Evolutionary conservation across 2,113 vertebrate species (phyloP).

Genomic region (Mionectes macconnelli): DNA sequence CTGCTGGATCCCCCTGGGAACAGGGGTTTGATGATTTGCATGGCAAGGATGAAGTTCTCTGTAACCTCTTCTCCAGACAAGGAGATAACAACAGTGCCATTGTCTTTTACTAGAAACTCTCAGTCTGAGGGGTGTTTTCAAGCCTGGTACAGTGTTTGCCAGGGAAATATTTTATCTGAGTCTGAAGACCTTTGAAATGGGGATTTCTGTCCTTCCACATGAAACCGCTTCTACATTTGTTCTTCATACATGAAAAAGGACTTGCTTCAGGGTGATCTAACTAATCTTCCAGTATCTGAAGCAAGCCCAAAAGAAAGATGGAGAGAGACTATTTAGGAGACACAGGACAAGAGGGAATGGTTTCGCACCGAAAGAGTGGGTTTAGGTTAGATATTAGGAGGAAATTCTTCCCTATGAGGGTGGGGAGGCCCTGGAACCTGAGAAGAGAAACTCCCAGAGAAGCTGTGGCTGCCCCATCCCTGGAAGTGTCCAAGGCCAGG

Average conservation of each 20-base stretch:
- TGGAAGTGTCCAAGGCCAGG: neutral
- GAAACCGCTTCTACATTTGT: neutral
- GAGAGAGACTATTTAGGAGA: neutral
- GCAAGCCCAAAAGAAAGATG: neutral
- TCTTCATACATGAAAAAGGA: neutral
- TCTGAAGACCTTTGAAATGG: neutral
- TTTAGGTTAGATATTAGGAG: accelerated
- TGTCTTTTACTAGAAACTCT: neutral
- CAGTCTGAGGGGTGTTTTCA: neutral
- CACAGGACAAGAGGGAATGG: neutral
- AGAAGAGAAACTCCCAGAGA: neutral
- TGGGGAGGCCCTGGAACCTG: accelerated
- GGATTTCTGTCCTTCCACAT: neutral
- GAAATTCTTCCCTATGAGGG: neutral
- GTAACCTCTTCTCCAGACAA: neutral
- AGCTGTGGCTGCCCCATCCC: neutral
- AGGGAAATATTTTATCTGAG: neutral
- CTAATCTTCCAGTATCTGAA: neutral
- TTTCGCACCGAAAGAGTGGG: accelerated
- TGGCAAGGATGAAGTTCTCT: neutral
- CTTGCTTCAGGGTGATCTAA: no score
- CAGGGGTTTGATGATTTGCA: neutral
- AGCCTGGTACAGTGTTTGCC: neutral
- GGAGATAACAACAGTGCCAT: neutral
- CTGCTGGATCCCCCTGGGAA: neutral